phyloP scores from a whole-genome alignment of 2,797 vertebrate species.

The Danio albolineatus region DNA sequence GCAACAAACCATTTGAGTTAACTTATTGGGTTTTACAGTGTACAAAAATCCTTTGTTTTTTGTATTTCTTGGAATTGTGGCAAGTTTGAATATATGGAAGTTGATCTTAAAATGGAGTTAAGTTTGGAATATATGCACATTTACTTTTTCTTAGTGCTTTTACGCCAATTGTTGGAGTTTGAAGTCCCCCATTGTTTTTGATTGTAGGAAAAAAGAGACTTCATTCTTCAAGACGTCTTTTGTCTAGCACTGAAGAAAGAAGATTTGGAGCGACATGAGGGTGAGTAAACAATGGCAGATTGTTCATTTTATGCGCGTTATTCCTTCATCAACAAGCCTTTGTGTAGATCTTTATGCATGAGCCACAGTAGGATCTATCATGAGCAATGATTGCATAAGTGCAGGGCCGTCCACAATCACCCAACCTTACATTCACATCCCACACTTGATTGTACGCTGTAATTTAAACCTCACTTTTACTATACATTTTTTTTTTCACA shows the following conservation, averaged over 20 bases:
- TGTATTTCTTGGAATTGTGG: not conserved
- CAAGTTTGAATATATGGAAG: not conserved
- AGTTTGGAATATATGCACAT: not conserved
- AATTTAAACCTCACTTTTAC: constrained; percentile 36
- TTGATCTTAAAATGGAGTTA: not conserved
- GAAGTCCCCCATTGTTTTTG: not conserved
- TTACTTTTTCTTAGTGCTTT: not conserved
- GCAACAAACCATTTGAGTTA: too few species aligned
- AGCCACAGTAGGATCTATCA: constrained; percentile 15
- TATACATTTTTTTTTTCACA: constrained; percentile 31
- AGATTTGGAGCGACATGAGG: constrained; percentile 2
- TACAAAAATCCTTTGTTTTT: not conserved
- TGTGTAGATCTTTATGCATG: constrained; percentile 11
- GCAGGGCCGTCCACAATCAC: constrained; percentile 34
- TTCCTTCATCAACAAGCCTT: constrained; percentile 23
- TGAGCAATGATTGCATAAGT: constrained; percentile 36
- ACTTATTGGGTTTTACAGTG: too few species aligned
- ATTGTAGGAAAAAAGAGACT: not conserved
- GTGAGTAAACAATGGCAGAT: not conserved
- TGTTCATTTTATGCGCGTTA: constrained; percentile 1
- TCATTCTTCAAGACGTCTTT: not conserved
- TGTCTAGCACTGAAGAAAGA: not conserved
- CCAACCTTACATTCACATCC: constrained; percentile 41
- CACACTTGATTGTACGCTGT: constrained; percentile 47
- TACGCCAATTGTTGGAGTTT: not conserved